Percentiles rank a stretch among this genome's conserved stretches.
Evolutionary conservation across 1,140 invertebrate species (phyloP).

Genomic region (Trachelipus rathkii): DNA sequence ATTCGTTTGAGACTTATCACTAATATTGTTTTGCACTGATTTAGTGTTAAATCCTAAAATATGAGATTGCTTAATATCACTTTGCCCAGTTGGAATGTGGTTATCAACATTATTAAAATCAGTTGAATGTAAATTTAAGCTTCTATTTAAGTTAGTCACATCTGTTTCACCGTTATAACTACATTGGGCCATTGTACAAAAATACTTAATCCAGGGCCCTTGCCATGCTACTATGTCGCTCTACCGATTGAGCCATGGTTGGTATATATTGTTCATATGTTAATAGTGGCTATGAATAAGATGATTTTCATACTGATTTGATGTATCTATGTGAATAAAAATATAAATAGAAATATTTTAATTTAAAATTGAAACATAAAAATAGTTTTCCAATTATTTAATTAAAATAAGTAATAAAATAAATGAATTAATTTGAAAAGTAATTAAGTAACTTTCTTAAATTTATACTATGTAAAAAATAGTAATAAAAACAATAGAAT

Average conservation of each 20-base stretch:
- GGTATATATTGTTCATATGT: too few species aligned
- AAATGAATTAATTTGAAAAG: too few species aligned
- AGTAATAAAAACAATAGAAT: too few species aligned
- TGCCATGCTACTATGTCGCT: background rate
- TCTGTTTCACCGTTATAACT: background rate
- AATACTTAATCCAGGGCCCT: background rate
- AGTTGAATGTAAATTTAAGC: background rate
- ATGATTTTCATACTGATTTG: too few species aligned
- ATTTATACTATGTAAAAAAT: too few species aligned
- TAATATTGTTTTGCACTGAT: background rate
- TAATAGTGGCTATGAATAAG: too few species aligned
- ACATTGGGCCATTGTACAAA: slow-evolving; percentile 1
- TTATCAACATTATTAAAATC: background rate
- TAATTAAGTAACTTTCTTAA: too few species aligned
- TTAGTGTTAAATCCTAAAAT: background rate
- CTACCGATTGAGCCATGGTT: too few species aligned
- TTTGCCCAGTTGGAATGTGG: background rate
- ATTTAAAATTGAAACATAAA: too few species aligned
- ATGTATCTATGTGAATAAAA: too few species aligned
- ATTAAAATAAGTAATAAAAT: too few species aligned
- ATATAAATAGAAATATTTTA: background rate
- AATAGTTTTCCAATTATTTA: too few species aligned
- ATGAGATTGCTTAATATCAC: background rate
- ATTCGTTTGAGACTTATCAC: background rate
- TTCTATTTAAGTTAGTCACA: background rate